phyloP scores from a whole-genome alignment of 2,113 vertebrate species.

The Mellivora capensis region DNA sequence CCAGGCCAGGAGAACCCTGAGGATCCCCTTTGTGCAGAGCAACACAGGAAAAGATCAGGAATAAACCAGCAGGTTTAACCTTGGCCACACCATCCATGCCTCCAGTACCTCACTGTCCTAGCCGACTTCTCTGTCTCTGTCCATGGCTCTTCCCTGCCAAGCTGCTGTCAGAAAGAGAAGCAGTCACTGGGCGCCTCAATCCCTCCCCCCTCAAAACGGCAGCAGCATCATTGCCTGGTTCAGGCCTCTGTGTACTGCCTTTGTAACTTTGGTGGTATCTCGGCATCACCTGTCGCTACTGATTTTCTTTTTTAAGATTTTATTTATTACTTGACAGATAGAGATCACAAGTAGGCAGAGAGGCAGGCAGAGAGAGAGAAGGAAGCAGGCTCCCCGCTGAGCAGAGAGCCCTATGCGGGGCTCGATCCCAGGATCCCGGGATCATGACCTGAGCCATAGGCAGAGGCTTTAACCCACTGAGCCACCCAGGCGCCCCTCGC shows the following conservation, averaged over 20 bases:
- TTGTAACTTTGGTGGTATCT: neutral
- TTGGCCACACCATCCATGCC: neutral
- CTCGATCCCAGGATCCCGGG: too few relatives aligned
- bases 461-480: too few relatives aligned
- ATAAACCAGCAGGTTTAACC: neutral
- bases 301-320: too few relatives aligned
- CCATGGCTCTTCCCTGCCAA: neutral
- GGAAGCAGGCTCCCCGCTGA: too few relatives aligned
- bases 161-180: neutral
- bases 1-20: neutral
- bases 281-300: neutral
- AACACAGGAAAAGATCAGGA: neutral
- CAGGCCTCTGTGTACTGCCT: neutral
- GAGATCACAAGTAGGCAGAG: too few relatives aligned
- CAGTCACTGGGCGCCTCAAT: neutral
- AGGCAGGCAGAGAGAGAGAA: too few relatives aligned
- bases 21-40: neutral
- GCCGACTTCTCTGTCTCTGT: neutral
- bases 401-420: too few relatives aligned
- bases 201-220: neutral
- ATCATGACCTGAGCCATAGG: too few relatives aligned
- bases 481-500: too few relatives aligned
- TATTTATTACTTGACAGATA: too few relatives aligned
- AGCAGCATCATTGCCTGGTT: neutral
- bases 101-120: neutral